phyloP scores from a whole-genome alignment of 2,888 invertebrate genomes.

The Thymelicus sylvestris region DNA sequence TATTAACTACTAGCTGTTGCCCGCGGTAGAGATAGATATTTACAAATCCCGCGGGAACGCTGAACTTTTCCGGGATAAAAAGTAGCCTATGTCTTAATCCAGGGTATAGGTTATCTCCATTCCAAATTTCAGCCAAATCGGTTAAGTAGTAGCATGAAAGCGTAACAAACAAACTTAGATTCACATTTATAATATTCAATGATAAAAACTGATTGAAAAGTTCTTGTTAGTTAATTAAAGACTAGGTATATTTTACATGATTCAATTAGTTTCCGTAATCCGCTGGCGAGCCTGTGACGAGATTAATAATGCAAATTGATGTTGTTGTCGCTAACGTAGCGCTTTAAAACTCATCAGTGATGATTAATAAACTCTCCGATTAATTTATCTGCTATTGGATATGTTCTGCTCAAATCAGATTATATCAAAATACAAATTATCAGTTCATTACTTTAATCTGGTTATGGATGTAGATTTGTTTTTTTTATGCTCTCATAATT shows the following conservation, averaged over 20 bases:
- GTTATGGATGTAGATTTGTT: not conserved
- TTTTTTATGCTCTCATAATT: too few relatives aligned
- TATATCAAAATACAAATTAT: not conserved
- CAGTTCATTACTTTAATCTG: not conserved
- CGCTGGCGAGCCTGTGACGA: slow-evolving; percentile 54
- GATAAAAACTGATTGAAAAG: not conserved
- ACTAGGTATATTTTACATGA: slow-evolving; percentile 44
- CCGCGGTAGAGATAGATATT: too few relatives aligned
- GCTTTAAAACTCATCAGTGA: slow-evolving; percentile 37
- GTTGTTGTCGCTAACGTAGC: slow-evolving; percentile 54
- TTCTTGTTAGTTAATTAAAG: slow-evolving; percentile 5
- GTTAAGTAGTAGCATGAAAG: too few relatives aligned
- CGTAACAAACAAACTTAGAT: too few relatives aligned
- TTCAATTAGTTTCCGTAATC: slow-evolving; percentile 71
- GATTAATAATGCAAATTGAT: slow-evolving; percentile 75
- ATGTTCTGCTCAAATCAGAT: slow-evolving; percentile 5
- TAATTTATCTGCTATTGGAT: slow-evolving; percentile 31
- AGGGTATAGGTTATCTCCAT: too few relatives aligned
- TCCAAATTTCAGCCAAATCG: too few relatives aligned
- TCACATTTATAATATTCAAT: too few relatives aligned
- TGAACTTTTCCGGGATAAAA: too few relatives aligned
- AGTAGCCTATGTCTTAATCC: too few relatives aligned
- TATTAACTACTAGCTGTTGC: too few relatives aligned
- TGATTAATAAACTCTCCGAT: slow-evolving; percentile 43
- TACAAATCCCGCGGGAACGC: too few relatives aligned